Evolutionary conservation across 2,113 vertebrate species (phyloP).

Genomic region (Forbesichthys agassizii): DNA sequence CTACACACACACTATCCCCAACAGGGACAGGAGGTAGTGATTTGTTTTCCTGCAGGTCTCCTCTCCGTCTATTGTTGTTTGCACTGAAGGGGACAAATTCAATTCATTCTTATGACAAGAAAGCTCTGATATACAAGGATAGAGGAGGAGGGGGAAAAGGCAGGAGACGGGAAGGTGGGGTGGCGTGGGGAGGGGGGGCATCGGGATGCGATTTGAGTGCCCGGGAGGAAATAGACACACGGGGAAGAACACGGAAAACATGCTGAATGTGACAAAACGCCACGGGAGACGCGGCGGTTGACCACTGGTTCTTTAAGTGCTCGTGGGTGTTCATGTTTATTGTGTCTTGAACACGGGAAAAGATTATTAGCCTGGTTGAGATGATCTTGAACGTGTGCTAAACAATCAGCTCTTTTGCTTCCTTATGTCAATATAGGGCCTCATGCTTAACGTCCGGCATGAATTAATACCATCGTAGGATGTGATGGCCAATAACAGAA

Average conservation of each 20-base stretch:
- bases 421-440: no score
- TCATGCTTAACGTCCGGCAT: no score
- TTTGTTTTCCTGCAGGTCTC: slow-evolving; percentile 98
- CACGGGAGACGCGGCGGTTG: slow-evolving; percentile 19
- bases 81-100: slow-evolving; percentile 97
- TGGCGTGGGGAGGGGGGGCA: not conserved
- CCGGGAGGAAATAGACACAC: slow-evolving; percentile 81
- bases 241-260: slow-evolving; percentile 73
- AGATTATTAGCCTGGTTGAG: no score
- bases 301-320: slow-evolving; percentile 29
- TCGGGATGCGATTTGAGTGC: slow-evolving; percentile 46
- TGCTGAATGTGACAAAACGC: slow-evolving; percentile 55
- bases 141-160: slow-evolving; percentile 45
- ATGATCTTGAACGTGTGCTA: no score
- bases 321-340: slow-evolving; percentile 19
- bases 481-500: no score
- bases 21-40: slow-evolving; percentile 89
- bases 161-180: slow-evolving; percentile 29
- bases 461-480: no score
- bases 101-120: slow-evolving; percentile 98
- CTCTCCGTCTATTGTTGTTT: slow-evolving; percentile 97
- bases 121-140: slow-evolving; percentile 86
- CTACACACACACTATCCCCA: slow-evolving; percentile 84
- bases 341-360: no score
- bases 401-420: no score